Percentiles rank a stretch among this genome's conserved stretches.
Conservation (phyloP, 2,797 vertebrate species). For the Bradypodion pumilum region DNA sequence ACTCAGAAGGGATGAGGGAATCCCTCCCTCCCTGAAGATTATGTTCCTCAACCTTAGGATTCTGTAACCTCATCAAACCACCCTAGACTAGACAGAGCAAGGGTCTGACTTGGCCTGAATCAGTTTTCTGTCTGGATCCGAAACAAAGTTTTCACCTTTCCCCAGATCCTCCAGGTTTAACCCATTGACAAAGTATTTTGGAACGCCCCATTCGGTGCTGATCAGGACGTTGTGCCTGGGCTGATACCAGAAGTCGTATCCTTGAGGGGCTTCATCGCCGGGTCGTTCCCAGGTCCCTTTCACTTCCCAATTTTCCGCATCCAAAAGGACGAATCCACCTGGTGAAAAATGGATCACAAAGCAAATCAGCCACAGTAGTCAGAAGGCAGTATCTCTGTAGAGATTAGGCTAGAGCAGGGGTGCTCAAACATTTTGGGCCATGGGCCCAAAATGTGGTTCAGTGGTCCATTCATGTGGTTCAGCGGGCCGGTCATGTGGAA, state of each 20-base stretch:
- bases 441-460: too few relatives aligned
- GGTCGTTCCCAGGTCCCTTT: conserved; percentile 85
- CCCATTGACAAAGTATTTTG: conserved; percentile 77
- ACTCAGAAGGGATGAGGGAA: too few relatives aligned
- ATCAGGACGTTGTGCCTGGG: conserved; percentile 90
- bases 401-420: too few relatives aligned
- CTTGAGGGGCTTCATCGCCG: conserved; percentile 78
- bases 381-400: not conserved
- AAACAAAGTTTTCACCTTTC: conserved; percentile 71
- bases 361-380: not conserved
- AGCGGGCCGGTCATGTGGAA: too few relatives aligned
- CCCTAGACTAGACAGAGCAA: not conserved
- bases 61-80: not conserved
- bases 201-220: conserved; percentile 86
- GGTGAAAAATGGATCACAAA: not conserved
- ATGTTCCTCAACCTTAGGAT: too few relatives aligned
- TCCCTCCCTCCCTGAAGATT: too few relatives aligned
- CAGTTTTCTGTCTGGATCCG: not conserved
- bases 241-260: conserved; percentile 95
- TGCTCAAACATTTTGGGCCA: too few relatives aligned
- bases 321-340: conserved; percentile 88
- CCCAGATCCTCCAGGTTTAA: conserved; percentile 80
- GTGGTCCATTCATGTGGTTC: too few relatives aligned
- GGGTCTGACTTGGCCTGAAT: not conserved
- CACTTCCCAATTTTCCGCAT: conserved; percentile 86